Percentiles rank a stretch among this genome's conserved stretches.
phyloP scores from a whole-genome alignment of 2,888 invertebrate genomes.

The Pammene fasciana region DNA sequence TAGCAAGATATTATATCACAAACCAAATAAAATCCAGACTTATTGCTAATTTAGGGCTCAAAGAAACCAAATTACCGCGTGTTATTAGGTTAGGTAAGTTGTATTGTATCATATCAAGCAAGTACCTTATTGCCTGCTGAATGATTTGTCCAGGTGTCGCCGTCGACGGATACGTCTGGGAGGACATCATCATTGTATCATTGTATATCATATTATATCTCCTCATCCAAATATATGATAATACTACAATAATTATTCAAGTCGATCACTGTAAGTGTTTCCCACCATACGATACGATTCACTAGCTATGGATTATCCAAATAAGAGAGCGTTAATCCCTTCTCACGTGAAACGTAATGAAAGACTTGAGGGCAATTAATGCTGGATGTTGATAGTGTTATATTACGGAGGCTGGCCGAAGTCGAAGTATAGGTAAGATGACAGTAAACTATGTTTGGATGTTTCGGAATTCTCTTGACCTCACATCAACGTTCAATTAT shows the following conservation, averaged over 20 bases:
- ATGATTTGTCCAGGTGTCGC: too few relatives aligned
- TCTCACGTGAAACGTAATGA: slow-evolving; percentile 73
- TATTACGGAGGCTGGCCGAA: slow-evolving; percentile 54
- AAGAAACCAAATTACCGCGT: too few relatives aligned
- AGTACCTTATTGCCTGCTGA: too few relatives aligned
- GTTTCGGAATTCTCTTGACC: neutral
- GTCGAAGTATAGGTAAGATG: slow-evolving; percentile 39
- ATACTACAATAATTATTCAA: slow-evolving; percentile 48
- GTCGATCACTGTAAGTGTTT: slow-evolving; percentile 50
- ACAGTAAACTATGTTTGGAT: neutral
- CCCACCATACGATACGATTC: neutral
- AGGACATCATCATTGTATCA: too few relatives aligned
- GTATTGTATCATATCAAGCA: too few relatives aligned
- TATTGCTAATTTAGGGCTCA: too few relatives aligned
- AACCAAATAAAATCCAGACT: too few relatives aligned
- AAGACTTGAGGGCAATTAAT: slow-evolving; percentile 69
- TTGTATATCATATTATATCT: neutral
- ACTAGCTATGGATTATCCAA: slow-evolving; percentile 69
- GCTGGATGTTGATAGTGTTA: slow-evolving; percentile 65
- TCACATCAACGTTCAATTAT: neutral
- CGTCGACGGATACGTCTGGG: too few relatives aligned
- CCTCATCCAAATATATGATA: slow-evolving; percentile 1
- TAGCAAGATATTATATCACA: too few relatives aligned
- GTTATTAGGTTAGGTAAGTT: too few relatives aligned
- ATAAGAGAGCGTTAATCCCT: slow-evolving; percentile 73